Evolutionary conservation across 2,888 invertebrate genomes (phyloP), one percentile per base, ranked within the genome.

Genomic region (Hirtodrosophila duncani): DNA sequence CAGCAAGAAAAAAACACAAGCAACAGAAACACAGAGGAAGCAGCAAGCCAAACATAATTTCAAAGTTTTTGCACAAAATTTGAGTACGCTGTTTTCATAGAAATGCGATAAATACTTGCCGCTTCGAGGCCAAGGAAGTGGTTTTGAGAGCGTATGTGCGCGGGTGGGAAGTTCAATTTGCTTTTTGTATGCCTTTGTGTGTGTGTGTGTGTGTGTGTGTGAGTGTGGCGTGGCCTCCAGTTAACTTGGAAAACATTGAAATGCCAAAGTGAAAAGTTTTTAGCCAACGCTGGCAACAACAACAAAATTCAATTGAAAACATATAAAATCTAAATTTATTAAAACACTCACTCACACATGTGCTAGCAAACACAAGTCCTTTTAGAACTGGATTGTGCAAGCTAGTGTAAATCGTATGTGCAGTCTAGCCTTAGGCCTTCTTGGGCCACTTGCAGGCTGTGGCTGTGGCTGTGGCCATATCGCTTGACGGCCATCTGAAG

Each of bases 71-170:
- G 36, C 53, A 29, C 62, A 62, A 77, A 72, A 77, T 71, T 57
- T 71, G 78, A 75, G 77, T 71, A 67, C 77, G 72, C 71, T 72
- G 77, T 80, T 75, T 71, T 72, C 80, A 64, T 71, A 80, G 80
- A 67, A 75, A 72, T 80, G 64, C 77, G 80, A 72, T 79, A 72
- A 72, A 79, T 72, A 75, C 77, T 61, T 62, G n/a, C n/a, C n/a
- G n/a, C n/a, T 51, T 53, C 44, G 48, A 21, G 48, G 46, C 45
- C 52, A 41, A 55, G 65, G 57, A 61, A 67, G 55, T 52, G 60
- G 63, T 67, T 48, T 46, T n/a, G n/a, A n/a, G 24, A 6, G 9
- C 7, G n/a, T n/a, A n/a, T n/a, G n/a, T n/a, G n/a, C n/a, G n/a
- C 7, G 21, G 21, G 5, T n/a, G 6, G 8, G 3, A 20, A 20